Conservation (phyloP, 2,113 vertebrate species). For the Oreochromis spilurus region DNA sequence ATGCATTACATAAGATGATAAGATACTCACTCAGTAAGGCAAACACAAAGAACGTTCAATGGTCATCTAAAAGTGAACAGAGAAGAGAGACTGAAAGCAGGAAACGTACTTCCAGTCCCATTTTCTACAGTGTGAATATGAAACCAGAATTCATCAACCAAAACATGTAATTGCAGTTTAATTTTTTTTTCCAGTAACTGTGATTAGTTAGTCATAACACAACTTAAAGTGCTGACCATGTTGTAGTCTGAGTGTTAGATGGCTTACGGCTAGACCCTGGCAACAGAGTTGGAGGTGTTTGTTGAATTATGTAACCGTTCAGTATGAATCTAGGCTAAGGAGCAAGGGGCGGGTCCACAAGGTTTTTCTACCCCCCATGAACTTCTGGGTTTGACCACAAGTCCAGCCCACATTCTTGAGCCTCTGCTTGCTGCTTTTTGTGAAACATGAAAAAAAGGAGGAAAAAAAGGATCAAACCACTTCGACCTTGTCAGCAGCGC, state of each 20-base stretch:
- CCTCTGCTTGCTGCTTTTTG: constrained; percentile 47
- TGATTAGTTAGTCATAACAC: constrained; percentile 19
- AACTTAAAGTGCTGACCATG: constrained; percentile 20
- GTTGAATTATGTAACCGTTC: constrained; percentile 67
- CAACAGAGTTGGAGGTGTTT: constrained; percentile 60
- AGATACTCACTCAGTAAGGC: constrained; percentile 9
- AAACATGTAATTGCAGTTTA: not conserved
- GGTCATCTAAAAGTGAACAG: not conserved
- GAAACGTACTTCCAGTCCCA: not conserved
- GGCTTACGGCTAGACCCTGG: constrained; percentile 30
- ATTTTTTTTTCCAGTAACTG: not conserved
- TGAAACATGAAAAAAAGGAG: not conserved
- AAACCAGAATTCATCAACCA: not conserved
- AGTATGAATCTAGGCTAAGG: constrained; percentile 47
- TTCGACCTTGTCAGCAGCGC: constrained; percentile 14
- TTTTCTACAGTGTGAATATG: not conserved
- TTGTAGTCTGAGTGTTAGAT: constrained; percentile 9
- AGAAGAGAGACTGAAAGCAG: not conserved
- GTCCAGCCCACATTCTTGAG: constrained; percentile 56
- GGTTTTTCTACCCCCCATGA: constrained; percentile 42
- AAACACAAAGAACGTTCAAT: not conserved
- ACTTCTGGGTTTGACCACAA: constrained; percentile 43
- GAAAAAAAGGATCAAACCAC: constrained; percentile 32
- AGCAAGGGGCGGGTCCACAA: constrained; percentile 37
- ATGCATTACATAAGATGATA: constrained; percentile 55